Evolutionary conservation across 2,113 vertebrate species (phyloP), one percentile per base, ranked within the genome.

Genomic region (Albula glossodonta): DNA sequence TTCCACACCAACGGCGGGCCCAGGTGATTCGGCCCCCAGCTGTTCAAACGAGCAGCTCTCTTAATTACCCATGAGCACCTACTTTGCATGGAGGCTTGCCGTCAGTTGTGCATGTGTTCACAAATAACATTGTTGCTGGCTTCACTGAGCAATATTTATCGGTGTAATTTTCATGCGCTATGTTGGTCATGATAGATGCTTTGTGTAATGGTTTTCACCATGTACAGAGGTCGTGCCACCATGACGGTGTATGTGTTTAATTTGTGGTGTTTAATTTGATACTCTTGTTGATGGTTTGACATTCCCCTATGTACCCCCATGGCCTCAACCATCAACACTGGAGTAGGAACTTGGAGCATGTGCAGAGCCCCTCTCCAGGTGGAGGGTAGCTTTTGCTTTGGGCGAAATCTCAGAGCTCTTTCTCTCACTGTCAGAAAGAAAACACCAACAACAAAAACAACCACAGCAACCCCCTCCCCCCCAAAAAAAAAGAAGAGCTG

Each of bases 111-210:
- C 83, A 90, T 92, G 87, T 92, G 91, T 92, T 92, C 89, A 85
- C 85, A 83, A 88, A 80, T 48, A 88, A 90, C 90, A 86, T 63
- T 84, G 88, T 86, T 87, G 87, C 90, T 89, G 86, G 86, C 87
- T 88, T 81, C 79, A 74, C 87, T 89, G 87, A 90, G 87, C 86
- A 86, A 90, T 90, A 93, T 92, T 91, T 91, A 93, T 93, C 80
- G 86, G 87, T 79, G 60, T 79, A 87, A 86, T 89, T 88, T 79
- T 82, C 52, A 4, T n/a, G 74, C 87, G 88, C 87, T 88, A 88
- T n/a, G 66, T 41, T 41, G 49, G 41, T 89, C 90, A 93, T 89
- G 82, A 87, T 88, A 90, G 87, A 84, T 86, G 85, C 88, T 86
- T 81, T 88, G 63, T 91, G 63, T 91, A 88, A 86, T 93, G 91